These are phyloP conservation scores for Mormyrus hasselquistii DNA, from an alignment of 2,797 vertebrate genomes.

Conservation along the genomic window DNA sequence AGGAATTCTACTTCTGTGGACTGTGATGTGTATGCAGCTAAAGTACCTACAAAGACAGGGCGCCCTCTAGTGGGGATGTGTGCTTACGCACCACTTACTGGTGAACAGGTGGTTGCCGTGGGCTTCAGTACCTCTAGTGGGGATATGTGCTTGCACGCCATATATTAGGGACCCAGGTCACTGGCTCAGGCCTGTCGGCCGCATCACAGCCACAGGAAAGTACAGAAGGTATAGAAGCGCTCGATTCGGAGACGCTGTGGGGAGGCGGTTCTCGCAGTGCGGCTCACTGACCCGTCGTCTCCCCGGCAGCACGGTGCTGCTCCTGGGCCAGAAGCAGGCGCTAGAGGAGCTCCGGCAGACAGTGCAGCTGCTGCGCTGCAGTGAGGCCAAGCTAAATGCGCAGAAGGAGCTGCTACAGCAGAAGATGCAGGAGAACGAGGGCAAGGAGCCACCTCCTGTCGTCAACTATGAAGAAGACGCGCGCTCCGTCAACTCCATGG, in stretches of 20 bases:
- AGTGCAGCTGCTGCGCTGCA: conserved; percentile 80
- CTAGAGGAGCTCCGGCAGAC: conserved; percentile 86
- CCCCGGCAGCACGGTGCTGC: conserved; percentile 73
- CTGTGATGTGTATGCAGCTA: not conserved
- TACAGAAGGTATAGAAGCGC: not conserved
- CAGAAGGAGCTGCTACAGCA: conserved; percentile 83
- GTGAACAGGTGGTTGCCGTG: not conserved
- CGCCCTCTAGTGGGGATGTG: not conserved
- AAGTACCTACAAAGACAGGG: not conserved
- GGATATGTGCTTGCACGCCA: not conserved
- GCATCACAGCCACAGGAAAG: not conserved
- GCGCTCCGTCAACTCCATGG: conserved; percentile 85
- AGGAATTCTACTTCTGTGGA: not conserved
- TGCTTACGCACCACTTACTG: not conserved
- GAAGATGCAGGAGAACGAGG: conserved; percentile 81
- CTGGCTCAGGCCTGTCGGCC: not conserved
- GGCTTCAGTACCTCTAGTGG: not conserved
- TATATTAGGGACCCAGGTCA: not conserved
- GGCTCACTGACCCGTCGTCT: not conserved
- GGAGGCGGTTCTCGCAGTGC: not conserved
- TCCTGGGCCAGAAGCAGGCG: conserved; percentile 85
- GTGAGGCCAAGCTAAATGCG: conserved; percentile 76
- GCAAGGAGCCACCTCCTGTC: conserved; percentile 76
- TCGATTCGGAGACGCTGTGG: not conserved
- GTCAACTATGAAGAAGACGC: conserved; percentile 87